Evolutionary conservation across 2,888 invertebrate genomes (phyloP).

Genomic region (Dascillus cervinus): DNA sequence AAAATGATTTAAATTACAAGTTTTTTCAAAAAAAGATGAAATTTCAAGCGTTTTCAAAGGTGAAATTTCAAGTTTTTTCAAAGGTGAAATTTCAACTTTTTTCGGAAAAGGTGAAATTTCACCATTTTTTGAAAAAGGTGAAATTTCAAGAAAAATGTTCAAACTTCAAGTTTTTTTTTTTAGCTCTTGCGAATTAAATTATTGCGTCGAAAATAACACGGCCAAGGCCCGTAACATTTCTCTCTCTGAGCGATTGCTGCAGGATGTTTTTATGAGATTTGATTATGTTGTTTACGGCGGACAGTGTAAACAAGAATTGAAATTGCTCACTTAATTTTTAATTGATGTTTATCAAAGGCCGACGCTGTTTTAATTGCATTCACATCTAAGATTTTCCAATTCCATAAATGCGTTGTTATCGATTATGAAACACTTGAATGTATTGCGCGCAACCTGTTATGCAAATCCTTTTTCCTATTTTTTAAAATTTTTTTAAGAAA

Average conservation of each 20-base stretch:
- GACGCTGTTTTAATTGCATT: conserved; percentile 1
- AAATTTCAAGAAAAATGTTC: too few species aligned
- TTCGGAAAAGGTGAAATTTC: conserved; percentile 6
- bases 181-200: conserved; percentile 7
- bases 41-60: too few species aligned
- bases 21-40: too few species aligned
- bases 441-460: too few species aligned
- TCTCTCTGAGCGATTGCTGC: conserved; percentile 11
- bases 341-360: conserved; percentile 6
- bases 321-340: conserved; percentile 12
- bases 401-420: too few species aligned
- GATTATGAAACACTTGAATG: too few species aligned
- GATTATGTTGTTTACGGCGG: conserved; percentile 24
- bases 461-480: too few species aligned
- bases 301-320: conserved; percentile 22
- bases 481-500: too few species aligned
- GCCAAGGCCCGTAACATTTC: conserved; percentile 5
- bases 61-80: too few species aligned
- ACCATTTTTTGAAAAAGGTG: too few species aligned
- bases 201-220: conserved; percentile 8
- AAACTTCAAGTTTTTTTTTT: conserved; percentile 10
- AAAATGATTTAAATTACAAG: too few species aligned
- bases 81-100: too few species aligned
- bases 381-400: conserved; percentile 2
- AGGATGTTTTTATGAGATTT: conserved; percentile 25